Percentiles rank a stretch among this genome's conserved stretches.
Conservation (phyloP, 2,888 invertebrate species). For the Laothoe populi region DNA sequence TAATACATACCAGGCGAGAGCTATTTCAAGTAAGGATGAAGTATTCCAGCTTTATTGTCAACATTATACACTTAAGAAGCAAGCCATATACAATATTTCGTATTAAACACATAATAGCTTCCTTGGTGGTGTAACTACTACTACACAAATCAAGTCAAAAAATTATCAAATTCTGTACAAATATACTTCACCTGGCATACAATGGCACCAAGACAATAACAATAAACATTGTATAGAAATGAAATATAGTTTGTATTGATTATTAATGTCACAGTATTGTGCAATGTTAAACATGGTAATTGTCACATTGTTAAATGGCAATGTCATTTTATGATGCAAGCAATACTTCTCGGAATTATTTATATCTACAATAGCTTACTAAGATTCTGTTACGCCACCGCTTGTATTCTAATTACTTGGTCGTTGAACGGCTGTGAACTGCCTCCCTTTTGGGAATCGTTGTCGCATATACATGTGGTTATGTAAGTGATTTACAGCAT, state of each 20-base stretch:
- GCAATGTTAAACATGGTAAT: too few relatives aligned
- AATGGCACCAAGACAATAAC: too few relatives aligned
- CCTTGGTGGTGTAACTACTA: background rate
- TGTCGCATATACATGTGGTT: background rate
- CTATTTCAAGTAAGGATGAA: background rate
- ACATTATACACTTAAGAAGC: background rate
- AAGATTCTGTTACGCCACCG: background rate
- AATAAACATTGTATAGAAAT: too few relatives aligned
- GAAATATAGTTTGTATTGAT: too few relatives aligned
- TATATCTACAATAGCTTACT: too few relatives aligned
- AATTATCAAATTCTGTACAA: too few relatives aligned
- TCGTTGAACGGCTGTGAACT: conserved; percentile 5
- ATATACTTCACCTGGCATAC: too few relatives aligned
- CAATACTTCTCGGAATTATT: too few relatives aligned
- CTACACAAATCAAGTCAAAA: background rate
- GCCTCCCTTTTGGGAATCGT: background rate
- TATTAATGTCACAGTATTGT: too few relatives aligned
- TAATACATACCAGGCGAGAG: background rate
- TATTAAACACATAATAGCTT: background rate
- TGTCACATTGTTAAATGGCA: too few relatives aligned
- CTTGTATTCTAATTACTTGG: background rate
- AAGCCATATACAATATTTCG: background rate
- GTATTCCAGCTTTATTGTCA: background rate
- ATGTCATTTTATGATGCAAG: too few relatives aligned
- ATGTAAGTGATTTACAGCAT: background rate